Evolutionary conservation across 2,888 invertebrate species (phyloP), one percentile per base, ranked within the genome.

Genomic region (Limnephilus marmoratus): DNA sequence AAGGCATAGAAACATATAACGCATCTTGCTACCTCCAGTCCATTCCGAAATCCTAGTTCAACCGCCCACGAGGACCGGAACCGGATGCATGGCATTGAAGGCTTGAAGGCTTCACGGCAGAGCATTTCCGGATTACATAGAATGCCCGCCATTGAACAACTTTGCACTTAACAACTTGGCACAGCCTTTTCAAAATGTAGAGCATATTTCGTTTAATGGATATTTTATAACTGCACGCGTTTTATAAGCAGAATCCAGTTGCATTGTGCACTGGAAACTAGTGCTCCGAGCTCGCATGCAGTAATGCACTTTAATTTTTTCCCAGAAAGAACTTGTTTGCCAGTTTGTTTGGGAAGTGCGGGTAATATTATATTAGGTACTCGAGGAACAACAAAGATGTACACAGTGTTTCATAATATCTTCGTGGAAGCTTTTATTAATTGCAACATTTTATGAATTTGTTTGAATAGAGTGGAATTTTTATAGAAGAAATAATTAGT

Each of bases 151-250:
- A 87, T 87, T 87, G 90, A 80, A 91, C 91, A 91, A 91, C 87
- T 91, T 91, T 87, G 91, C 91, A 91, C 91, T 91, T 87, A 91
- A 81, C 86, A 87, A 91, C 29, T 91, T 91, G 91, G 86, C 91
- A 91, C 37, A 15, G 41, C 90, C 90, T 90, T 89, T 90, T 90
- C 29, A 31, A 68, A 81, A 90, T 90, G 90, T 81, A 81, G 37
- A 90, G 45, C 90, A 81, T 29, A 81, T 37, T 18, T 90, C 87
- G 37, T 81, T n/a, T 81, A 81, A 90, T 90, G 81, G 90, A 81
- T n/a, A 81, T 90, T 37, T 41, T 68, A 87, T 87, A 87, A 87
- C 34, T 87, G 31, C 31, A 68, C 68, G 5, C 68, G 31, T 37
- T 86, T 87, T 87, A 49, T 86, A 86, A 86, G 45, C 86, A 68